Conservation (phyloP, 2,113 vertebrate species). For the Psilopsiagon aurifrons region DNA sequence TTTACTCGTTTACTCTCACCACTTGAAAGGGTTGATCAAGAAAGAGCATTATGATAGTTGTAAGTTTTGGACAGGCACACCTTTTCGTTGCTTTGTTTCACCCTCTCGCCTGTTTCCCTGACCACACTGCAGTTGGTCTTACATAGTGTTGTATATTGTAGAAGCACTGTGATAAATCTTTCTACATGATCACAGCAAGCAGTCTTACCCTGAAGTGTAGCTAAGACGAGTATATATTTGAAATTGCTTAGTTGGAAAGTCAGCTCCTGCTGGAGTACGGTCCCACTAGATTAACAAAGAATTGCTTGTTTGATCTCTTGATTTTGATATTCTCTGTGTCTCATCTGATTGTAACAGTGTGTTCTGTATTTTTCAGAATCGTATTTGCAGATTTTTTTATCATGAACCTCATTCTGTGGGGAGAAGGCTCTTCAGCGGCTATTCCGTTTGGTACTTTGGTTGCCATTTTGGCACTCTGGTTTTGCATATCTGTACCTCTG, state of each 20-base stretch:
- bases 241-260: slow-evolving; percentile 29
- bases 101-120: neutral
- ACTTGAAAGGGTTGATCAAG: neutral
- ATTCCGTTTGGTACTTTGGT: slow-evolving; percentile 95
- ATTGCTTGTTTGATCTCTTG: slow-evolving; percentile 23
- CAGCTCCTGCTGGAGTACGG: slow-evolving; percentile 46
- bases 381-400: slow-evolving; percentile 98
- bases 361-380: slow-evolving; percentile 82
- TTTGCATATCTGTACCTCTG: slow-evolving; percentile 96
- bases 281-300: slow-evolving; percentile 40
- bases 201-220: slow-evolving; percentile 35
- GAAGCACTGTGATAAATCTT: slow-evolving; percentile 16
- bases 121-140: neutral
- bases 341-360: neutral
- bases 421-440: slow-evolving; percentile 95
- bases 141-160: slow-evolving; percentile 14
- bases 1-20: neutral
- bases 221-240: slow-evolving; percentile 48
- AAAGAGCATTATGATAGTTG: neutral
- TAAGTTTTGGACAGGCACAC: neutral
- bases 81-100: neutral
- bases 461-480: slow-evolving; percentile 96
- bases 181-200: slow-evolving; percentile 50
- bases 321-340: neutral
- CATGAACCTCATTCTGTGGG: slow-evolving; percentile 99